Base-by-base conservation (phyloP, 1,140 invertebrate genomes). In the Sogatella furcifera region DNA sequence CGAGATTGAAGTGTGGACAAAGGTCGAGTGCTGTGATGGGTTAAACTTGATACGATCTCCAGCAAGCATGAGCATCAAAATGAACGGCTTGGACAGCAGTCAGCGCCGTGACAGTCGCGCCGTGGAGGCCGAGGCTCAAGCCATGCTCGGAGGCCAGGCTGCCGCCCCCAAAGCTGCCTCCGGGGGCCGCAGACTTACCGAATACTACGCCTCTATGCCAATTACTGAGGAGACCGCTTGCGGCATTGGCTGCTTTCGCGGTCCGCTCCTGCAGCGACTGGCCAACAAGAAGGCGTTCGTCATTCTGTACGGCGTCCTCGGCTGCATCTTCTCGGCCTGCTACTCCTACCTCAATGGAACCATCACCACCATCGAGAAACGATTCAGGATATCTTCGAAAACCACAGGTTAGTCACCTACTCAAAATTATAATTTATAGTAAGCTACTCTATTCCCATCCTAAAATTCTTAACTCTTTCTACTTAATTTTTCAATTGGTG, bases 261-360 rank as follows among this genome's bases (percentile, higher is more conserved):
- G 81, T 1, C 65, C 68, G 0, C 79, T 73, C 44, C 69, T 85
- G 21, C 84, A 85, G 66, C 77, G 75, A 64, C 86, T 86, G 56
- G 86, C 86, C 14, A 88, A 86, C 66, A 88, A 89, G 69, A 87
- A 86, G 59, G 79, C 79, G 0, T 90, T 88, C 64, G 80, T 90
- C 1, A 70, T 88, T 49, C 72, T 88, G 0, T 90, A 88, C 64
- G 86, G 85, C 46, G 70, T 88, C 4, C 73, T 89, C 1, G 87
- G 85, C 1, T 82, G 85, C 63, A 78, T 86, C 52, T 86, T 87
- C 65, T 82, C 82, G n/a, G 85, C 87, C 61, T 81, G 84, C 61
- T 88, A 83, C 66, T 80, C 85, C 1, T 90, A 90, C 68, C 86
- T 86, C 61, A 85, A 85, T 66, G 86, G 85, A 10, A 87, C 84